Base-by-base conservation (phyloP, 2,113 vertebrate species). In the Silurus asotus region DNA sequence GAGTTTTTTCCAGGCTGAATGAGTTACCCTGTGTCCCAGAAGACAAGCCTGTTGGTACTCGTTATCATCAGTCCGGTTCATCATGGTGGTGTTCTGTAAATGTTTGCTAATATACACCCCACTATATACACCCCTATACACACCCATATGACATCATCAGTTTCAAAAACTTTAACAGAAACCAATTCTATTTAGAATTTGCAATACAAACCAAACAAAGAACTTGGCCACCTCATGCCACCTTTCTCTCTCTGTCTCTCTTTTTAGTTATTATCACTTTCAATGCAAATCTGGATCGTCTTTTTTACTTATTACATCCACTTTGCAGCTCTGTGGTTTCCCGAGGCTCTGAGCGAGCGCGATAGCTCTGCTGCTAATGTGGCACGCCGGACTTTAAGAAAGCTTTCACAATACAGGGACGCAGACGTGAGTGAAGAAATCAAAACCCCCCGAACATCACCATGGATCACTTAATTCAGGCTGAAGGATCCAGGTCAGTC, bases 401-500 rank as follows among this genome's bases (percentile, higher is more conserved):
- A 92, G 82, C 91, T 93, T 95, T 93, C 91, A 91, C 91, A 92
- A 93, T 91, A 91, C 84, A 58, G 89, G 88, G 88, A 91, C 91
- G 93, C 92, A 93, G 93, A 93, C 91, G 90, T 92, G 85, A 92
- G 91, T 89, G 90, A 92, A 93, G 91, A 93, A 92, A 93, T 93
- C 94, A 94, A 25, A 67, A 49, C n/a, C 51, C 59, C 67, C 51
- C 28, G 8, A 81, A 85, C 89, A 23, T 92, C 91, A 88, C 88
- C 90, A 92, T 93, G 94, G 92, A 94, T 92, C 91, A 88, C 92
- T 92, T 94, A 93, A 94, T 94, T 94, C 93, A 92, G 91, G 85
- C 88, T 94, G 93, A 95, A 93, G 92, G 92, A 95, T 95, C 92
- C 94, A 92, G 94, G 93, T 94, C 93, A 94, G 88, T 84, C 89